phyloP scores from a whole-genome alignment of 2,888 invertebrate genomes.

The Listrodromus nycthemerus region DNA sequence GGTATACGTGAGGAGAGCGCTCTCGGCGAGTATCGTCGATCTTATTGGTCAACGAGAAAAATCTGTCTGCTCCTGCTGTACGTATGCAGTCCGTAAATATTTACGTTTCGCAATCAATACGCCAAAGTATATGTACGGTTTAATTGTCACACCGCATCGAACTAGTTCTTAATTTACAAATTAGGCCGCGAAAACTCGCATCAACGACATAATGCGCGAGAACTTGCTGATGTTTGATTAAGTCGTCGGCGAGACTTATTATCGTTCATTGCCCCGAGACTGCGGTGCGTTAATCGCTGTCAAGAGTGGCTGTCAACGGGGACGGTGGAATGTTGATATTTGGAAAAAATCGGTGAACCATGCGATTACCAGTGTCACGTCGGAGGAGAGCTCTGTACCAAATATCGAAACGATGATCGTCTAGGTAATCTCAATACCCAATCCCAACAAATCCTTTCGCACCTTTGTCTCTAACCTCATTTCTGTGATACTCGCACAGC shows the following conservation, averaged over 20 bases:
- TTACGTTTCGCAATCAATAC: constrained; percentile 74
- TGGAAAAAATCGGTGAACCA: constrained; percentile 36
- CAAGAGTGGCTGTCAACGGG: constrained; percentile 64
- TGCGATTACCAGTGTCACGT: constrained; percentile 21
- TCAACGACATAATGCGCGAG: background rate
- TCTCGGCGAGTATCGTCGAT: background rate
- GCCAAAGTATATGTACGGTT: constrained; percentile 60
- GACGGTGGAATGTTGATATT: constrained; percentile 35
- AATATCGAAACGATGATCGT: constrained; percentile 60
- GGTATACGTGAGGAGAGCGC: background rate
- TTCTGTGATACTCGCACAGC: background rate
- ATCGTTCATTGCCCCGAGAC: constrained; percentile 20
- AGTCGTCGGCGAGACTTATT: background rate
- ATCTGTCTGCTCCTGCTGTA: constrained; percentile 55
- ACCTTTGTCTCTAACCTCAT: constrained; percentile 48
- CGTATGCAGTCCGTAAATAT: constrained; percentile 70
- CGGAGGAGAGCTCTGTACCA: constrained; percentile 15
- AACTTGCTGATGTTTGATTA: background rate
- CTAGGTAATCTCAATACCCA: constrained; percentile 51
- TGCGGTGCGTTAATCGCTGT: constrained; percentile 37
- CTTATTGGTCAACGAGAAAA: constrained; percentile 62
- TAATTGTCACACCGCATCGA: constrained; percentile 61
- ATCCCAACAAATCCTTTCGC: constrained; percentile 10
- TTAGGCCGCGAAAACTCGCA: background rate
- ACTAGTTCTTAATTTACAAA: constrained; percentile 54